Evolutionary conservation across 1,140 invertebrate species (phyloP), one percentile per base, ranked within the genome.

Genomic region (Drosophila lacertosa): DNA sequence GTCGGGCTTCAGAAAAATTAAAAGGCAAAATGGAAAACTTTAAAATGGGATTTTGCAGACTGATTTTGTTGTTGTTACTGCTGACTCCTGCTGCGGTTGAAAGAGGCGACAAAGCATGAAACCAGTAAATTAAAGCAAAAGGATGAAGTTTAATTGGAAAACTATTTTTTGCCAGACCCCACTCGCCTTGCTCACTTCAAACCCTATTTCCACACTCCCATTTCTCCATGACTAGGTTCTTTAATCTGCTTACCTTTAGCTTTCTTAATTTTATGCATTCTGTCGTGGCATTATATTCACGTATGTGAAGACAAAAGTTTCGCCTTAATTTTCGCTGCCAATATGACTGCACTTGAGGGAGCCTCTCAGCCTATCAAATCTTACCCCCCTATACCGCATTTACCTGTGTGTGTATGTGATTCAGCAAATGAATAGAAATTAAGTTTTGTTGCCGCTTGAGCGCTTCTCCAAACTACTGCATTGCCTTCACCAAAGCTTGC

Each of bases 121-220:
- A 90, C 89, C 89, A 86, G 89, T 90, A 90, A 90, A 90, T 90
- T 90, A 86, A 86, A 84, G 84, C 79, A 89, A 90, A 90, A 90
- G 89, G 89, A 90, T 90, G 90, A 90, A 90, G 89, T 90, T 90
- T 90, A 90, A 90, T 90, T 90, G 89, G 89, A 90, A 90, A 90
- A 90, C 89, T 90, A 90, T 90, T 90, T 88, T 89, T 86, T 83
- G 59, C 44, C 67, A 60, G n/a, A 39, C 75, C 16, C 39, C 64
- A 22, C 35, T 0, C 13, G 39, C 16, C 7, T 42, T 13, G n/a
- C 16, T 13, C 51, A 18, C 33, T 6, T n/a, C 5, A 16, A 32
- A 13, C 7, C 15, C 3, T n/a, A 40, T 40, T 16, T 6, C 16
- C 26, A 16, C 10, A 9, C 13, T 18, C 2, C 18, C 20, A 7